Percentiles rank a stretch among this genome's conserved stretches.
These are phyloP conservation scores for Tiaroga cobitis DNA, from an alignment of 2,797 vertebrate genomes.

Conservation along the genomic window DNA sequence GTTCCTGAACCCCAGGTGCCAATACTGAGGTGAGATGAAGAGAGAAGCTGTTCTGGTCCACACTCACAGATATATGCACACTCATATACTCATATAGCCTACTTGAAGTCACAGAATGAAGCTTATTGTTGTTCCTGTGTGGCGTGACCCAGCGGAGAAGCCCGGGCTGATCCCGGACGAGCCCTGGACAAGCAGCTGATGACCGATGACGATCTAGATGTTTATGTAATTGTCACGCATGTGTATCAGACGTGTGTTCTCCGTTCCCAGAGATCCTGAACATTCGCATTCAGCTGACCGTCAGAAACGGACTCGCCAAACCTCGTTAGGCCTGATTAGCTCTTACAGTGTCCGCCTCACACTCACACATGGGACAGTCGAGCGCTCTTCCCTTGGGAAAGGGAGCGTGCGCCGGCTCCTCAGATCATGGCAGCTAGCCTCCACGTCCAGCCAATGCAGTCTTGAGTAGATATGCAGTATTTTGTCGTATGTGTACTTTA, in stretches of 20 bases:
- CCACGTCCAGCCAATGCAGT: constrained; percentile 82
- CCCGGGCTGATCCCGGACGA: constrained; percentile 65
- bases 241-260: constrained; percentile 53
- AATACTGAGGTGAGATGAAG: constrained; percentile 78
- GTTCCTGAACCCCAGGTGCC: constrained; percentile 86
- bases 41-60: constrained; percentile 61
- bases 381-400: constrained; percentile 72
- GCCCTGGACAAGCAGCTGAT: constrained; percentile 33
- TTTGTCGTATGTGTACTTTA: constrained; percentile 90
- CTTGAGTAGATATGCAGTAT: constrained; percentile 91
- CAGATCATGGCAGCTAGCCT: constrained; percentile 90
- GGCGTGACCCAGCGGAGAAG: constrained; percentile 70
- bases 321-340: constrained; percentile 8
- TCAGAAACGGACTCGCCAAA: constrained; percentile 58
- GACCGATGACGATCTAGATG: not conserved
- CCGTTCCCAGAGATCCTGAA: constrained; percentile 48
- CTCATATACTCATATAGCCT: constrained; percentile 56
- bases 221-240: constrained; percentile 44
- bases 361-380: not conserved
- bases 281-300: constrained; percentile 44
- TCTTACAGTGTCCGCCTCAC: not conserved
- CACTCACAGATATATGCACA: constrained; percentile 60
- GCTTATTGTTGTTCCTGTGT: constrained; percentile 28
- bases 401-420: constrained; percentile 80
- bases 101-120: constrained; percentile 53